Percentiles rank a stretch among this genome's conserved stretches.
Conservation (phyloP, 2,113 vertebrate species). For the Poicephalus meyeri region DNA sequence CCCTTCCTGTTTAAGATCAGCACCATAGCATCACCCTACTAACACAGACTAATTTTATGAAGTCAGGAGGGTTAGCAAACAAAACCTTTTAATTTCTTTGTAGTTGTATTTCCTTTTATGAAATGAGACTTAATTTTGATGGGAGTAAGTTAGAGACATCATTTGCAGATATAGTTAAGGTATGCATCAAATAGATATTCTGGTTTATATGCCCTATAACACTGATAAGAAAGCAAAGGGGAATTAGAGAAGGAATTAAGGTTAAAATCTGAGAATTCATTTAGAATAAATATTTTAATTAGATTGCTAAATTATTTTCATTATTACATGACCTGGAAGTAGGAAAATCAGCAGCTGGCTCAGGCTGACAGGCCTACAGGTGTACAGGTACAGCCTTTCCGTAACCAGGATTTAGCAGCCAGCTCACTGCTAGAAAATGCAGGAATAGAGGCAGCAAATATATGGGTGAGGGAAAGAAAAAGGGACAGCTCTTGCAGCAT, state of each 20-base stretch:
- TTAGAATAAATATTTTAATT: background rate
- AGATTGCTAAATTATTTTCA: background rate
- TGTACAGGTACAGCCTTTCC: rapidly evolving
- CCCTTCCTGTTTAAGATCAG: background rate
- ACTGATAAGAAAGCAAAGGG: background rate
- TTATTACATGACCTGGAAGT: rapidly evolving
- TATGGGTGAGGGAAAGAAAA: background rate
- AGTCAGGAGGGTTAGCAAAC: background rate
- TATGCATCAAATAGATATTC: background rate
- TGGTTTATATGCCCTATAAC: background rate
- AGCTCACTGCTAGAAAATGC: background rate
- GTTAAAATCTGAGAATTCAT: background rate
- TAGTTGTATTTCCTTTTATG: background rate
- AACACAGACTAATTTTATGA: background rate
- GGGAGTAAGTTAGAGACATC: background rate
- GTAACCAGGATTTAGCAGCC: background rate
- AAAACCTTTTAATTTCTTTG: background rate
- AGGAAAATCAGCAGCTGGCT: background rate
- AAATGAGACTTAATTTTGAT: rapidly evolving
- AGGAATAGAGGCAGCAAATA: background rate
- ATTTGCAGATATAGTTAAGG: background rate
- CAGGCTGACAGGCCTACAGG: background rate
- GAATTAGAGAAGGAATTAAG: background rate
- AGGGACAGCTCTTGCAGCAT: background rate
- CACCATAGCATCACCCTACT: background rate